These are phyloP conservation scores for Microplitis manilae DNA, from an alignment of 2,888 invertebrate genomes.

Conservation along the genomic window DNA sequence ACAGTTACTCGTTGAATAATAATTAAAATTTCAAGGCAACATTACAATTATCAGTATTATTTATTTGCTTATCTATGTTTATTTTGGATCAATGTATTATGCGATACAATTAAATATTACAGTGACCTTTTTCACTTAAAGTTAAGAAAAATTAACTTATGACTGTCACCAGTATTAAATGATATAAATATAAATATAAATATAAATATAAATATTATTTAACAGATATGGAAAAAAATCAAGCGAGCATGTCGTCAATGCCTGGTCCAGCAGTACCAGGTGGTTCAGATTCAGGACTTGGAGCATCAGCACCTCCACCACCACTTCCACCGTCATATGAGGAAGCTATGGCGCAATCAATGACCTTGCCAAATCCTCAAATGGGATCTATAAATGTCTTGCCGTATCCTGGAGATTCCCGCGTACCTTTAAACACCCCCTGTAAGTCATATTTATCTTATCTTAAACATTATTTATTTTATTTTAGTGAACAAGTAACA, in stretches of 20 bases:
- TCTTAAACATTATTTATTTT: too few relatives aligned
- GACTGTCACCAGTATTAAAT: not conserved
- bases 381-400: conserved; percentile 41
- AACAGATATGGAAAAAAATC: not conserved
- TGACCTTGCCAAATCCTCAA: conserved; percentile 35
- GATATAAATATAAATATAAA: not conserved
- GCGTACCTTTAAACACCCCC: conserved; percentile 49
- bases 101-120: not conserved
- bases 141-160: too few relatives aligned
- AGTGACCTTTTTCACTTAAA: not conserved
- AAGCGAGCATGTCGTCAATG: conserved; percentile 8
- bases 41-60: not conserved
- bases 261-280: conserved; percentile 25
- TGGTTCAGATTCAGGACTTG: conserved; percentile 17
- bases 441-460: conserved; percentile 52
- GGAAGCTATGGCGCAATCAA: conserved; percentile 46
- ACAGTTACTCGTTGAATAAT: not conserved
- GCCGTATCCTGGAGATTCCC: conserved; percentile 52
- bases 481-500: too few relatives aligned
- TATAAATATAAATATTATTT: conserved; percentile 6
- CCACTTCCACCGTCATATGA: conserved; percentile 49
- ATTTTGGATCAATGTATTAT: not conserved
- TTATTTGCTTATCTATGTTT: not conserved
- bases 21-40: not conserved
- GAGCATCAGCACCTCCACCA: conserved; percentile 35